Evolutionary conservation across 1,140 invertebrate species (phyloP), one percentile per base, ranked within the genome.

Genomic region (Drosophila prosaltans): DNA sequence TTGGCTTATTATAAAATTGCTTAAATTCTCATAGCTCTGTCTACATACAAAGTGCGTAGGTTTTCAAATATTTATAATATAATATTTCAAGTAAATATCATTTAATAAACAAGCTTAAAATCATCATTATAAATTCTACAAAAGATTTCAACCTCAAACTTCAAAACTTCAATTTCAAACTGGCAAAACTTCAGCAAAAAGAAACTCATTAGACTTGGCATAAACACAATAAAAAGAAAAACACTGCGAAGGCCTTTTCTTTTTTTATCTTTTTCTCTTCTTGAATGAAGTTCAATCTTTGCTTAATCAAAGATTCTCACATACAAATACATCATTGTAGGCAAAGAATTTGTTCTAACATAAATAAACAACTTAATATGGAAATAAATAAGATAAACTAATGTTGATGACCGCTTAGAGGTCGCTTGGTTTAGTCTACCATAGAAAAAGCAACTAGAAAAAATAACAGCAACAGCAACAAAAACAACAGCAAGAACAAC

Each of bases 381-480:
- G 45, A 77, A 77, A 74, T 77, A 70, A 77, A 77, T 74, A 77
- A 77, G 57, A 59, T 36, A 59, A 59, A 59, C 32, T 39, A 70
- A 70, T 77, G 74, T 60, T 77, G 74, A 77, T 74, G 74, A 77
- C 74, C 74, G 74, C 74, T 77, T 77, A 77, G 67, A 77, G 74
- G 74, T 77, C 74, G 74, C 74, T 77, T 60, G 55, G 72, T 68
- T 74, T 55, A 39, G 58, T 61, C 40, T 60, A 59, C 28, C 57
- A 21, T 36, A 32, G n/a, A 45, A 28, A 26, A 21, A 30, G 41
- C 11, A 30, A 75, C 64, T 68, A 68, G 55, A 45, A 68, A 65
- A 74, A 69, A 3, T 3, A 2, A 30, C 2, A 30, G 4, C 3
- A 36, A 36, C 3, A 36, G 6, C 32, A 36, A 36, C 32, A 36